Conservation (phyloP, 2,888 invertebrate species). For the Eupithecia subumbrata region DNA sequence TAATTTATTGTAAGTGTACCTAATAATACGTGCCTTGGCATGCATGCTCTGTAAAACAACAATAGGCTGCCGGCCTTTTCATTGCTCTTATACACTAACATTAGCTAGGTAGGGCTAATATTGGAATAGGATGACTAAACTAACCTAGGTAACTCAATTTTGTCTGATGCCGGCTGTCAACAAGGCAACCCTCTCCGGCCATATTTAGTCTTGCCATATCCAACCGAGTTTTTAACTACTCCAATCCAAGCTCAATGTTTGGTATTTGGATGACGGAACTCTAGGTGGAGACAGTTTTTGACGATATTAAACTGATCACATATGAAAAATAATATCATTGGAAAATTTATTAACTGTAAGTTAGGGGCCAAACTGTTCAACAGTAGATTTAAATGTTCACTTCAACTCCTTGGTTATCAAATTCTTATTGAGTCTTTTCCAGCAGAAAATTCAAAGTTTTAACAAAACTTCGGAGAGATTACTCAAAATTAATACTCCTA, state of each 20-base stretch:
- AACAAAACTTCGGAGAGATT: not conserved
- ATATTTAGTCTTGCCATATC: not conserved
- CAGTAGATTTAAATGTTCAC: no score
- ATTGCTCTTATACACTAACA: not conserved
- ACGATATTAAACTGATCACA: not conserved
- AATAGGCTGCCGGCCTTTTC: constrained; percentile 22
- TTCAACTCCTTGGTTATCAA: no score
- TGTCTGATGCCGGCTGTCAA: not conserved
- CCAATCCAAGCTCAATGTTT: not conserved
- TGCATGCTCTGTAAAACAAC: constrained; percentile 36
- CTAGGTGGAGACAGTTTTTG: no score
- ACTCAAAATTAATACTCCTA: not conserved
- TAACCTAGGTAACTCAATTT: not conserved
- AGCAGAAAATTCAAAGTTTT: not conserved
- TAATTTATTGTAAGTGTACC: not conserved
- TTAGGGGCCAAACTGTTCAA: no score
- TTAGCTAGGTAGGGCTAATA: not conserved
- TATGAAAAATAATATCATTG: no score
- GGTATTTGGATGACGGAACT: no score
- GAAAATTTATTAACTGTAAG: no score
- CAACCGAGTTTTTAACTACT: not conserved
- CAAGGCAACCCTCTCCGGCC: not conserved
- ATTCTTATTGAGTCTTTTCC: not conserved
- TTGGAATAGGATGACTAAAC: not conserved
- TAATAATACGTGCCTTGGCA: constrained; percentile 34